A percentile compares a stretch with the other conserved stretches of the same genome.
phyloP scores from a whole-genome alignment of 2,888 invertebrate genomes.

The Anarsia innoxiella region DNA sequence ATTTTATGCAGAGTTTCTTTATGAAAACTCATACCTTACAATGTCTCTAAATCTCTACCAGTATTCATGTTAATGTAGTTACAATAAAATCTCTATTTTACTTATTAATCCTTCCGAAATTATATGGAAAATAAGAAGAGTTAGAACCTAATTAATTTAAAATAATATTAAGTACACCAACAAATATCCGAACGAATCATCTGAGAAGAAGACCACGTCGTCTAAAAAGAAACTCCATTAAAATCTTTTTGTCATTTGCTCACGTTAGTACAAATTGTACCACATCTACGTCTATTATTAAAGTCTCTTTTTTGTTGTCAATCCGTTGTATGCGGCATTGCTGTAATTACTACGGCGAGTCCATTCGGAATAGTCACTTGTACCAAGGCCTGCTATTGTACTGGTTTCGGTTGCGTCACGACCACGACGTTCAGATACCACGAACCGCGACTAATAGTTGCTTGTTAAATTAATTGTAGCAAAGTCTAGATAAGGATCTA shows the following conservation, averaged over 20 bases:
- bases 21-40: too few species aligned
- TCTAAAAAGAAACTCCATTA: too few species aligned
- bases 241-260: constrained; percentile 23
- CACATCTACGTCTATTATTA: constrained; percentile 32
- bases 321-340: constrained; percentile 35
- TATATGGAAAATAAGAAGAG: too few species aligned
- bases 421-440: constrained; percentile 38
- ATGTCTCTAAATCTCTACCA: too few species aligned
- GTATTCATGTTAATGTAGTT: too few species aligned
- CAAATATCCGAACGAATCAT: too few species aligned
- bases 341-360: constrained; percentile 41
- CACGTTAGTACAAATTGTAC: constrained; percentile 15
- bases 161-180: too few species aligned
- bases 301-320: constrained; percentile 36
- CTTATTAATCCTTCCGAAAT: too few species aligned
- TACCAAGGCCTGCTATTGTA: constrained; percentile 49
- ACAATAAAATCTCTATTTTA: too few species aligned
- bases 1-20: constrained; percentile 9
- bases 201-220: too few species aligned
- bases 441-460: constrained; percentile 40
- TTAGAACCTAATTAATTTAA: too few species aligned
- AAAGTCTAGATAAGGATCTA: constrained; percentile 15
- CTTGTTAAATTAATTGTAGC: constrained; percentile 32
- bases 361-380: constrained; percentile 36
- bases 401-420: constrained; percentile 42